Base-by-base conservation (phyloP, 2,113 vertebrate genomes). In the Leptosomus discolor region DNA sequence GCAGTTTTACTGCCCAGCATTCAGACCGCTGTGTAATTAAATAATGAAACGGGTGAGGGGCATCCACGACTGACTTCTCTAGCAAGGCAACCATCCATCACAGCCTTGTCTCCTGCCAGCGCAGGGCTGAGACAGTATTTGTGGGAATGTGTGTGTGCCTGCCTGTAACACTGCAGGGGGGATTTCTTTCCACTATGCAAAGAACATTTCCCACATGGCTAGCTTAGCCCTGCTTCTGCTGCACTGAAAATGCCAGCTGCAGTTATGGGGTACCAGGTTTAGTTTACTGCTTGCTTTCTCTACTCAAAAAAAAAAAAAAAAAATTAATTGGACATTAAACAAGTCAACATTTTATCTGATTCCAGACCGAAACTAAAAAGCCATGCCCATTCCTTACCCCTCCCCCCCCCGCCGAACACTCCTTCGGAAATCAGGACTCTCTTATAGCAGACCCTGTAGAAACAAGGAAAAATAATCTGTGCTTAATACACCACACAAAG, bases 1-100 rank as follows among this genome's bases (percentile, higher is more conserved):
- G 95, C 94, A 95, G 50, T 95, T 98, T 96, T 97, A 97, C 94
- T 96, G 90, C 95, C 87, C 71, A 2, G 73, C 91, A 89, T 95
- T 95, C 78, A 69, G 85, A 94, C 78, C 12, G 21, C 43, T 73
- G 56, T 58, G 43, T 92, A 98, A 98, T 97, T 97, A 97, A 97
- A 97, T 97, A 97, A 97, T 90, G 86, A 95, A 96, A 85, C 2
- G 32, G 61, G 90, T 15, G 85, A 89, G 85, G 78, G 82, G 76
- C 58, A 57, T 21, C 82, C 91, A 51, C 0, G 4, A 71, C 56
- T 29, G 46, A 79, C 54, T 83, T 26, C 78, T 80, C 34, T 15
- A 70, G 65, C 63, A n/a, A 91, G 83, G 87, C 75, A 58, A 14
- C 7, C 96, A 98, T 95, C 95, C 90, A 91, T 98, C 97, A 97